phyloP scores from a whole-genome alignment of 1,140 invertebrate genomes.

The Lepidurus packardi region DNA sequence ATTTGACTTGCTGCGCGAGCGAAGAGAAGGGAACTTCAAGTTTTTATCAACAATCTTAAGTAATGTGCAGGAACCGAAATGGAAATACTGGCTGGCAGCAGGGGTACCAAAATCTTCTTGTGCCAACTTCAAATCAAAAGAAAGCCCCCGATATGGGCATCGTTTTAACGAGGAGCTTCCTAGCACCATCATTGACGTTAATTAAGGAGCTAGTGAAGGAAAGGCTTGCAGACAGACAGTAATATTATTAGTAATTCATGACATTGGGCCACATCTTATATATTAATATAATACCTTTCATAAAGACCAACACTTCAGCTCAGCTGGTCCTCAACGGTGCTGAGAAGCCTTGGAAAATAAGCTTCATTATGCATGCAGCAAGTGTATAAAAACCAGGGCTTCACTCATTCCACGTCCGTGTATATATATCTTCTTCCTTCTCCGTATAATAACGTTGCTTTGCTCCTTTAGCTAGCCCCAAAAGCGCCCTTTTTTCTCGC shows the following conservation, averaged over 20 bases:
- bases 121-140: constrained; percentile 6
- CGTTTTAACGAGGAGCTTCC: constrained; percentile 4
- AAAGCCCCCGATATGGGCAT: not conserved
- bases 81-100: not conserved
- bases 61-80: not conserved
- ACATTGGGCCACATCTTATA: not conserved
- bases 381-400: not conserved
- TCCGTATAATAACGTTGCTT: not conserved
- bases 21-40: not conserved
- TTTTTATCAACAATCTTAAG: not conserved
- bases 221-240: not conserved
- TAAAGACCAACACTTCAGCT: not conserved
- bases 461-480: not conserved
- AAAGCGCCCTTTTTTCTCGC: not conserved
- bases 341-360: not conserved
- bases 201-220: constrained; percentile 7
- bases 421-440: not conserved
- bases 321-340: not conserved
- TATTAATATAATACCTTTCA: not conserved
- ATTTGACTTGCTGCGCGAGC: not conserved
- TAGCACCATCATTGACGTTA: constrained; percentile 5
- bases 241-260: constrained; percentile 2
- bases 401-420: constrained; percentile 1
- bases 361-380: constrained; percentile 14
- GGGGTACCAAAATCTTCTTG: not conserved